Conservation (phyloP, 2,113 vertebrate species). For the Podarcis cretensis region DNA sequence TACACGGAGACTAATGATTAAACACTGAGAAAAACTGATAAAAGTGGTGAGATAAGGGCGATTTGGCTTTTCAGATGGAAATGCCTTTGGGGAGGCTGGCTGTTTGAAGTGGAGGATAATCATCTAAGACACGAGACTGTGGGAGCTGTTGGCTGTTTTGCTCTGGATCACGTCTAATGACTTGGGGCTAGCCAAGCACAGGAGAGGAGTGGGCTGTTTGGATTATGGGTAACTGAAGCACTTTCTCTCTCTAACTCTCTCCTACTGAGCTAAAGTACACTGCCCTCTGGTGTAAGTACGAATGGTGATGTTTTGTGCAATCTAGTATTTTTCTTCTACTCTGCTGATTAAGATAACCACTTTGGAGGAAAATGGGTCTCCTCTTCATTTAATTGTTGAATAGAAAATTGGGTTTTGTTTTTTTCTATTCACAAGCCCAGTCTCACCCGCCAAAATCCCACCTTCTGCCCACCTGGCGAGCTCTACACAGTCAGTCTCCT, state of each 20-base stretch:
- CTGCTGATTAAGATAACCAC: background rate
- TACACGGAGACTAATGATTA: background rate
- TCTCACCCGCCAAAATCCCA: background rate
- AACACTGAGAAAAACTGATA: background rate
- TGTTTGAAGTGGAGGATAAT: background rate
- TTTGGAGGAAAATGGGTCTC: background rate
- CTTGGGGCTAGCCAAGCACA: background rate
- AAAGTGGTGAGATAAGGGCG: accelerated
- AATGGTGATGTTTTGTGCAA: accelerated
- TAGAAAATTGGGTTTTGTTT: background rate
- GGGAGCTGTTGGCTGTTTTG: background rate
- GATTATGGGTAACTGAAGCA: accelerated
- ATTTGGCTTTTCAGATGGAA: background rate
- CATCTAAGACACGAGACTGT: background rate
- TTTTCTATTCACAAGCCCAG: background rate
- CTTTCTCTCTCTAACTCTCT: too few relatives aligned
- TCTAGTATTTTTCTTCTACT: accelerated
- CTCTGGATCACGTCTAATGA: background rate
- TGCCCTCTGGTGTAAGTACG: slow-evolving; percentile 47
- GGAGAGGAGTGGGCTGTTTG: background rate
- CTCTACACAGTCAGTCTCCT: too few relatives aligned
- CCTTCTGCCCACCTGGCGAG: background rate
- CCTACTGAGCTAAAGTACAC: slow-evolving; percentile 34
- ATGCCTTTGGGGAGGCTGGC: accelerated
- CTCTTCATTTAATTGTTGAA: too few relatives aligned